Percentiles rank a stretch among this genome's conserved stretches.
These are phyloP conservation scores for Rotaria magnacalcarata DNA, from an alignment of 2,888 invertebrate species.

Conservation along the genomic window DNA sequence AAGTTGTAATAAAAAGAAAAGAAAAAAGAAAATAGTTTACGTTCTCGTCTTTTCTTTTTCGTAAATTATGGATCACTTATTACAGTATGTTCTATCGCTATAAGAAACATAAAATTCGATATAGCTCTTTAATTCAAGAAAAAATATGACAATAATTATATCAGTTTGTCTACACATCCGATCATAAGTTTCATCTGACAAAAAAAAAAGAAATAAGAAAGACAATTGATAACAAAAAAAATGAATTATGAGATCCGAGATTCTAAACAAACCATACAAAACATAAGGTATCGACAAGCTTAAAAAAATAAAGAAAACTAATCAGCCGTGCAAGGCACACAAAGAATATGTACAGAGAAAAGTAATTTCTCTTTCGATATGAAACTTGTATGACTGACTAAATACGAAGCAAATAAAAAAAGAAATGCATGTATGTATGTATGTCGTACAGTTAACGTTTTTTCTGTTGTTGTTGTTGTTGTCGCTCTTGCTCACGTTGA, in stretches of 20 bases:
- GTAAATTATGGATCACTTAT: no score
- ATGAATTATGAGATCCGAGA: background rate
- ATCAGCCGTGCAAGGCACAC: background rate
- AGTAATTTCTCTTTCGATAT: background rate
- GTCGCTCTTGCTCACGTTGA: background rate
- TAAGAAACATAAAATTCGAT: background rate
- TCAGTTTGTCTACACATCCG: conserved; percentile 22
- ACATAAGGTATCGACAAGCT: conserved; percentile 15
- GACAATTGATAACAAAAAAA: background rate
- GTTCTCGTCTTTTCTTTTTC: no score
- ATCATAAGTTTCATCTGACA: background rate
- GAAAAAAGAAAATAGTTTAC: background rate
- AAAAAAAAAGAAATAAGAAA: background rate
- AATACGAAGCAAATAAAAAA: background rate
- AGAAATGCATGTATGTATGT: background rate
- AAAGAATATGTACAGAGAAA: conserved; percentile 16
- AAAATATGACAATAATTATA: conserved; percentile 4
- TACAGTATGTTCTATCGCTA: no score
- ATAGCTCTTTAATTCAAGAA: background rate
- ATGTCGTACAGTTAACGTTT: background rate
- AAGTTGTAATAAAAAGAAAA: background rate
- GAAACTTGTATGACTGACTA: background rate
- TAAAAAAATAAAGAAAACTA: background rate
- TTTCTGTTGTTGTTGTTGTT: background rate
- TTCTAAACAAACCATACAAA: conserved; percentile 20